These are phyloP conservation scores for Leptopterna dolabrata DNA, from an alignment of 2,888 invertebrate genomes.

Conservation along the genomic window DNA sequence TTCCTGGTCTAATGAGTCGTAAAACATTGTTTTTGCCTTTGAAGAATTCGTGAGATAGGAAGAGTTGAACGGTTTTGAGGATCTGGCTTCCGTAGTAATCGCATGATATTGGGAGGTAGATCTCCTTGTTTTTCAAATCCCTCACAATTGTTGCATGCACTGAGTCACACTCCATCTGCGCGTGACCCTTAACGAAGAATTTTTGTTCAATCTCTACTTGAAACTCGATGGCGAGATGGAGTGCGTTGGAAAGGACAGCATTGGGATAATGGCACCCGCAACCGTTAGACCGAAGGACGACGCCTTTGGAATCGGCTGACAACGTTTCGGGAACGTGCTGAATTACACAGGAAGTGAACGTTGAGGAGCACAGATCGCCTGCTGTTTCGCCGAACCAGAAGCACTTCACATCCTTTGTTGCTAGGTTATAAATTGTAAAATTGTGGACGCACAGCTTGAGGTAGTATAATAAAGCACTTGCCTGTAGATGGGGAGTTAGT, in stretches of 20 bases:
- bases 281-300: no score
- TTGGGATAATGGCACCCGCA: no score
- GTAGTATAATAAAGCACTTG: neutral
- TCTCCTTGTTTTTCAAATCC: neutral
- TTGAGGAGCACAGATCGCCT: neutral
- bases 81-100: constrained; percentile 43
- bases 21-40: neutral
- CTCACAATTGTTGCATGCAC: neutral
- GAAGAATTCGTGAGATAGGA: neutral
- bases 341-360: neutral
- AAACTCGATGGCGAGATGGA: no score
- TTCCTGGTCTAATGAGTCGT: constrained; percentile 40
- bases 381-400: constrained; percentile 51
- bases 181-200: no score
- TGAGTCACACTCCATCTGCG: no score
- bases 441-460: constrained; percentile 34
- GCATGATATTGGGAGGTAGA: constrained; percentile 31
- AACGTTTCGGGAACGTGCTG: neutral
- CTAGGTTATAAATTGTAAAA: constrained; percentile 42
- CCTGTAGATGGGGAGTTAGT: neutral
- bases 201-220: no score
- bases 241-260: no score
- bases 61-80: neutral
- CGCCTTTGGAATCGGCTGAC: no score
- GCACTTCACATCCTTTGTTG: neutral